These are phyloP conservation scores for Dryobota labecula DNA, from an alignment of 2,888 invertebrate species.

Conservation along the genomic window DNA sequence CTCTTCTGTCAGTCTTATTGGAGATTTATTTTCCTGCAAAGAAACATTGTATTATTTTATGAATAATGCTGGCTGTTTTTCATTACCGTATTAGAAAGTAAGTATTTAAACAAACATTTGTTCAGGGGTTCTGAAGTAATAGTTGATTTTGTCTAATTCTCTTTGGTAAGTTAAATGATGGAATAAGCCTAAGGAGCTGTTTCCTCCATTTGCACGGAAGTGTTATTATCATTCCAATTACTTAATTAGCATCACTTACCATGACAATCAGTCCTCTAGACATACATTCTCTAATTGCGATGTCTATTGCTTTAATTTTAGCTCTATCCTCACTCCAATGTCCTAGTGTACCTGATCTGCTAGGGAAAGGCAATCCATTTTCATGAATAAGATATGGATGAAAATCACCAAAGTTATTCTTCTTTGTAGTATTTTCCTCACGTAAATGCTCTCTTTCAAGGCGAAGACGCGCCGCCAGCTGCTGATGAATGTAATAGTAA, in stretches of 20 bases:
- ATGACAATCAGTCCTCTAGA: conserved; percentile 81
- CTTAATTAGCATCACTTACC: conserved; percentile 71
- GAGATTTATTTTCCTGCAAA: conserved; percentile 80
- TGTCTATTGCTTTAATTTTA: conserved; percentile 80
- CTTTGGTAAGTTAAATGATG: neutral
- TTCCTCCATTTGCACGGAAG: neutral
- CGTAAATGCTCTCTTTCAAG: conserved; percentile 80
- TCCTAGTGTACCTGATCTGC: conserved; percentile 72
- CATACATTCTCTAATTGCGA: conserved; percentile 83
- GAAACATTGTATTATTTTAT: neutral
- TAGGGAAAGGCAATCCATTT: conserved; percentile 84
- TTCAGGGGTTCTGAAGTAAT: neutral
- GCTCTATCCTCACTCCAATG: conserved; percentile 76
- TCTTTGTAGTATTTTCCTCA: conserved; percentile 56
- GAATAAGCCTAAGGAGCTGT: neutral
- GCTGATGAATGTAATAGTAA: conserved; percentile 83
- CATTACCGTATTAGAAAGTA: neutral
- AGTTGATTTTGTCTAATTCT: neutral
- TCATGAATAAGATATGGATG: conserved; percentile 81
- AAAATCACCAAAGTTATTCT: conserved; percentile 72
- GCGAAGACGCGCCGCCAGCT: conserved; percentile 79
- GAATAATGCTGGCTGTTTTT: neutral
- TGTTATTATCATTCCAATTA: neutral
- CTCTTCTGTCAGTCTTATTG: conserved; percentile 79
- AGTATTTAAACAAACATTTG: neutral